Percentiles rank a stretch among this genome's conserved stretches.
Conservation (phyloP, 2,888 invertebrate species). For the Psylliodes chrysocephalus region DNA sequence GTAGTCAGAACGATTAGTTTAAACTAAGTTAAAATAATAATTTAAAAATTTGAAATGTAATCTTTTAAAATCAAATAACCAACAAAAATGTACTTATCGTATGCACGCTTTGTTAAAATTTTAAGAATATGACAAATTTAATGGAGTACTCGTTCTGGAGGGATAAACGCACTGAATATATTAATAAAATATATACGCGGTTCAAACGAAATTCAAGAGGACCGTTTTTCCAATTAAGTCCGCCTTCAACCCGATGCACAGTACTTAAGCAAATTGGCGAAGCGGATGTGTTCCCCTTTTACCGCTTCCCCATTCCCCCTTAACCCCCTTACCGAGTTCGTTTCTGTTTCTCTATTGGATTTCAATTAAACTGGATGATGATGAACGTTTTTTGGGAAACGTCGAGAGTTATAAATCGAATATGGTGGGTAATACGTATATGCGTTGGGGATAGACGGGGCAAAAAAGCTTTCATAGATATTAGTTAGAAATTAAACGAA, state of each 20-base stretch:
- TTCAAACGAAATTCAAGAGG: conserved; percentile 54
- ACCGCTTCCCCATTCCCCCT: conserved; percentile 4
- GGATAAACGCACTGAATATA: background rate
- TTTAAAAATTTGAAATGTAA: too few species aligned
- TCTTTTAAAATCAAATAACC: too few species aligned
- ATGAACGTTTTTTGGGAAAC: conserved; percentile 39
- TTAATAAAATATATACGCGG: conserved; percentile 14
- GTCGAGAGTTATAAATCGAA: conserved; percentile 27
- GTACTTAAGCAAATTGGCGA: conserved; percentile 60
- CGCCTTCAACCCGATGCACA: conserved; percentile 51
- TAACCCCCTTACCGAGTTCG: background rate
- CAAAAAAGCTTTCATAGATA: conserved; percentile 22
- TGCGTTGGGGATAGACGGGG: background rate
- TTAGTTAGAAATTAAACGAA: conserved; percentile 6
- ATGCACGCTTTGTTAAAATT: too few species aligned
- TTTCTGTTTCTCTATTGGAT: conserved; percentile 50
- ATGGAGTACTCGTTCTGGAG: background rate
- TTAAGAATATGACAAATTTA: too few species aligned
- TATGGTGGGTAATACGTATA: conserved; percentile 21
- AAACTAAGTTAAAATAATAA: too few species aligned
- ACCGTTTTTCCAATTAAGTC: conserved; percentile 59
- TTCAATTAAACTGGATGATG: conserved; percentile 58
- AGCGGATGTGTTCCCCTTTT: conserved; percentile 53
- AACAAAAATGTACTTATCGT: too few species aligned
- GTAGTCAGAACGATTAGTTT: too few species aligned